Conservation (phyloP, 2,888 invertebrate species). For the Cacoxenus indagator region DNA sequence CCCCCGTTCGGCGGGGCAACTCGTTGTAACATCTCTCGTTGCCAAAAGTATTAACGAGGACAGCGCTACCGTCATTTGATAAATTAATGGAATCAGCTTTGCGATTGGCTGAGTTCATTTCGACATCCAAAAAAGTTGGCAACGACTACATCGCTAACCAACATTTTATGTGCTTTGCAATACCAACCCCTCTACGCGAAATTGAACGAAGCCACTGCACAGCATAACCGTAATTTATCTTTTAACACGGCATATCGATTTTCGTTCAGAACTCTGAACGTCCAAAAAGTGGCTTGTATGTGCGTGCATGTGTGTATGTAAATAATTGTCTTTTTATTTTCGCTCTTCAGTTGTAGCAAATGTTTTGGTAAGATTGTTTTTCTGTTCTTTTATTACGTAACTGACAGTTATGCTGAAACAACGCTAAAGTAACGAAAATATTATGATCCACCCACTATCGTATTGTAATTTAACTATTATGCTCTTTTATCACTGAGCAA, state of each 20-base stretch:
- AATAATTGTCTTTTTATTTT: constrained; percentile 46
- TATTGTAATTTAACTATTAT: constrained; percentile 11
- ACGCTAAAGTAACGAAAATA: constrained; percentile 29
- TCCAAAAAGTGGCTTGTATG: not conserved
- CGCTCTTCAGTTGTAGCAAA: constrained; percentile 9
- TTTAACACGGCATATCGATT: constrained; percentile 62
- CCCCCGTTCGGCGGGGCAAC: no score
- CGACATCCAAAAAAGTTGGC: constrained; percentile 28
- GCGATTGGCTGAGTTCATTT: constrained; percentile 57
- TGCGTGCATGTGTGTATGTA: not conserved
- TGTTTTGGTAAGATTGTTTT: constrained; percentile 53
- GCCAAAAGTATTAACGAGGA: constrained; percentile 20
- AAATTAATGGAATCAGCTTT: constrained; percentile 61
- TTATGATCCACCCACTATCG: constrained; percentile 19
- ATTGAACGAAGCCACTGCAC: constrained; percentile 28
- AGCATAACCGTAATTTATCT: constrained; percentile 61
- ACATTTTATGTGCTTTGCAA: constrained; percentile 12
- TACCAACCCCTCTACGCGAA: no score
- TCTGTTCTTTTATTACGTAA: constrained; percentile 65
- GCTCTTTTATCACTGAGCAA: constrained; percentile 1
- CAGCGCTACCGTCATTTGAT: constrained; percentile 53
- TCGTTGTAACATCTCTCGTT: no score
- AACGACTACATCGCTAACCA: constrained; percentile 20
- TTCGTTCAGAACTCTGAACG: constrained; percentile 38
- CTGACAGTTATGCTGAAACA: constrained; percentile 57